Evolutionary conservation across 2,888 invertebrate species (phyloP).

Genomic region (Tillus elongatus): DNA sequence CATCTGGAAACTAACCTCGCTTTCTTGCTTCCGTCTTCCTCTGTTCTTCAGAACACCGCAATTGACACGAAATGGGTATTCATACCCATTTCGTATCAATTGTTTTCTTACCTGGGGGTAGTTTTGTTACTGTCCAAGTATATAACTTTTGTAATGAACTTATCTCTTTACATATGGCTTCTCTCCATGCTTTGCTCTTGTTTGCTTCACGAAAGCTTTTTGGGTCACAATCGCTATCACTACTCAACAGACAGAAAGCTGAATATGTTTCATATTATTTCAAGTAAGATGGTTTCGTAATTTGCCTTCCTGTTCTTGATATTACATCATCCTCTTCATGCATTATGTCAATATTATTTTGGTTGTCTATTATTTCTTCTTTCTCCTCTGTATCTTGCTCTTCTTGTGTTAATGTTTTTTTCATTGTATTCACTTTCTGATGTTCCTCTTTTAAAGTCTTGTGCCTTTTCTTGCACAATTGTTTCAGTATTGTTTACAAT

Average conservation of each 20-base stretch:
- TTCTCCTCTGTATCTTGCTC: conserved; percentile 11
- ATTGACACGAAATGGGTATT: no score
- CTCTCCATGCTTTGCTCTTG: conserved; percentile 14
- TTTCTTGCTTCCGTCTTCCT: conserved; percentile 6
- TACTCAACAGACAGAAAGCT: conserved; percentile 15
- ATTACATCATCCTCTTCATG: conserved; percentile 5
- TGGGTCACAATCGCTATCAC: conserved; percentile 7
- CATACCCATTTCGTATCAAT: conserved; percentile 21
- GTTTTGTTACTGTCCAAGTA: conserved; percentile 14
- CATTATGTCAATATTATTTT: conserved; percentile 12
- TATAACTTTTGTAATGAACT: conserved; percentile 14
- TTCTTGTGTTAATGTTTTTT: no score
- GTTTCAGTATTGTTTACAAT: conserved; percentile 13
- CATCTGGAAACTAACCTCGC: conserved; percentile 15
- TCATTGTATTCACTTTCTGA: conserved; percentile 11
- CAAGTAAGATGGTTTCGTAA: conserved; percentile 8
- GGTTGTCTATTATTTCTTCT: conserved; percentile 9
- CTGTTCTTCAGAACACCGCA: no score
- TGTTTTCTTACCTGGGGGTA: conserved; percentile 15
- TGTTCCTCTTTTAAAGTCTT: no score
- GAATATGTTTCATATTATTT: conserved; percentile 17
- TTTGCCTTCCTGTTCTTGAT: conserved; percentile 11
- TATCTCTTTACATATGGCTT: conserved; percentile 20
- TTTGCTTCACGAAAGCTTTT: conserved; percentile 10
- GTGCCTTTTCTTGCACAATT: conserved; percentile 12